Evolutionary conservation across 1,140 invertebrate species (phyloP).

Genomic region (Tetramorium alpestre): DNA sequence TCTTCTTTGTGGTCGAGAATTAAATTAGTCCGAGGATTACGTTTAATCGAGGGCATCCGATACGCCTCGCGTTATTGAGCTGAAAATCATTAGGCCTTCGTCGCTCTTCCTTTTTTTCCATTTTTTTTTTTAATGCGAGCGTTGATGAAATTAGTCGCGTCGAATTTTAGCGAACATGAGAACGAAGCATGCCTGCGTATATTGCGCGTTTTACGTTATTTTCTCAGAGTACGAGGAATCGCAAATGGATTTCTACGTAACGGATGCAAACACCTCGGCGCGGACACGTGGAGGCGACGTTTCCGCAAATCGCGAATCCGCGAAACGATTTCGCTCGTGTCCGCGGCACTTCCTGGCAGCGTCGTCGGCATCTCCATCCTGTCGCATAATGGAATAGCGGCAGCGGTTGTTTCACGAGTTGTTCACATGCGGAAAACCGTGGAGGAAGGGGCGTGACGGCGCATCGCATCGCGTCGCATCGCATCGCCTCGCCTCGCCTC

Average conservation of each 20-base stretch:
- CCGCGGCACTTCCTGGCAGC: constrained; percentile 42
- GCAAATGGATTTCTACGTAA: neutral
- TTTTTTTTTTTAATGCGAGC: neutral
- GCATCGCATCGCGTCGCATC: constrained; percentile 49
- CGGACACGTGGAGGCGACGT: constrained; percentile 33
- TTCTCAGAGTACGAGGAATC: neutral
- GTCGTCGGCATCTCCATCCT: constrained; percentile 44
- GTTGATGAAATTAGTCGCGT: constrained; percentile 29
- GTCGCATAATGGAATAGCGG: constrained; percentile 52
- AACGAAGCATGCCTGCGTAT: neutral
- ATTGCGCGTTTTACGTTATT: neutral
- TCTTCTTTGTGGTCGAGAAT: constrained; percentile 38
- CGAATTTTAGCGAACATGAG: neutral
- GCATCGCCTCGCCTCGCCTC: neutral
- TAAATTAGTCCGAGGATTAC: constrained; percentile 47
- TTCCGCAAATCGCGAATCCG: constrained; percentile 47
- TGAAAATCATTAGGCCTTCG: constrained; percentile 18
- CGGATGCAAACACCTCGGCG: constrained; percentile 30
- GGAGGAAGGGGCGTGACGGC: constrained; percentile 68
- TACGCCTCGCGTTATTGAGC: constrained; percentile 25
- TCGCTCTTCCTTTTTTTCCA: neutral
- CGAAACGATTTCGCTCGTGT: constrained; percentile 50
- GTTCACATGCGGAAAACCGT: constrained; percentile 63
- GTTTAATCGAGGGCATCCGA: constrained; percentile 32
- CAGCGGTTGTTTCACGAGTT: constrained; percentile 52